Evolutionary conservation across 2,113 vertebrate genomes (phyloP).

Genomic region (Cichladusa arquata): DNA sequence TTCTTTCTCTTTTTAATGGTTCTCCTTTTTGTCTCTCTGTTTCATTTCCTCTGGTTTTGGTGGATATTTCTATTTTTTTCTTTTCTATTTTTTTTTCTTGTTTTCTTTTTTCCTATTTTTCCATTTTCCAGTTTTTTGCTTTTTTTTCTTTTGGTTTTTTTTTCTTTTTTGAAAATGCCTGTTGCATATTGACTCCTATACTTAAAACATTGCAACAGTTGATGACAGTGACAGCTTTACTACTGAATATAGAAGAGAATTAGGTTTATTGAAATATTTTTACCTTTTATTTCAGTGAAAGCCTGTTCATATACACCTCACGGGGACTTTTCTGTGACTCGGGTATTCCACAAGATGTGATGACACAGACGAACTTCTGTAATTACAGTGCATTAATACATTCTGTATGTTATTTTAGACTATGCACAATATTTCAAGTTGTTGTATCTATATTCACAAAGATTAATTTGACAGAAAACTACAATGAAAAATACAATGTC

Average conservation of each 20-base stretch:
- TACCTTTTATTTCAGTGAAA: background rate
- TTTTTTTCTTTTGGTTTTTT: background rate
- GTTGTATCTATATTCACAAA: background rate
- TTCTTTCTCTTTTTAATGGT: background rate
- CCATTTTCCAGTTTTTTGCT: background rate
- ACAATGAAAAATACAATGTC: background rate
- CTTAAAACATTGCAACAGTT: background rate
- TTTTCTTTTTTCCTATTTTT: background rate
- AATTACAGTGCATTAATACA: background rate
- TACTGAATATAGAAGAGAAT: background rate
- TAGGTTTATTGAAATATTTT: background rate
- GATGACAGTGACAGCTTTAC: background rate
- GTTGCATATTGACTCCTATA: background rate
- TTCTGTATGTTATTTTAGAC: background rate
- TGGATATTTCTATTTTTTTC: background rate
- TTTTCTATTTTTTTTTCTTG: fast-evolving
- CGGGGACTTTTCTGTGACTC: background rate
- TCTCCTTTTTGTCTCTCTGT: background rate
- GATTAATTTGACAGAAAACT: background rate
- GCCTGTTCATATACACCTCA: background rate
- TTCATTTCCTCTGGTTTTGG: background rate
- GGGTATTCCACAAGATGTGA: background rate
- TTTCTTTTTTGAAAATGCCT: background rate
- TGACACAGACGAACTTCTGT: background rate
- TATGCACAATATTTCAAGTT: background rate